Base-by-base conservation (phyloP, 2,797 vertebrate genomes). In the Tauraco hartlaubi region DNA sequence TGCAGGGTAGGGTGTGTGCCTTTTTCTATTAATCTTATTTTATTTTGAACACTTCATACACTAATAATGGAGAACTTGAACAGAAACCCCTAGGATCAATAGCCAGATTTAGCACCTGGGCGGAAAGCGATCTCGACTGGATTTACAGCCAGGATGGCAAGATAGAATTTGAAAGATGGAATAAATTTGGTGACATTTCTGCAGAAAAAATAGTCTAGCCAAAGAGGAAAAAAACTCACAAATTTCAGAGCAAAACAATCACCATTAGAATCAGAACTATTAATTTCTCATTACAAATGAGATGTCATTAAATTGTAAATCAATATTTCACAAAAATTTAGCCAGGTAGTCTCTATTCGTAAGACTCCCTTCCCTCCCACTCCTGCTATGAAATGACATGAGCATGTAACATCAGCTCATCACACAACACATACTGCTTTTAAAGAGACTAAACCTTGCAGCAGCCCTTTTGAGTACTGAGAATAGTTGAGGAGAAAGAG, bases 11-110 rank as follows among this genome's bases (percentile, higher is more conserved):
- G 1, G 6, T 6, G 6, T 15, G 16, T n/a, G 11, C 20, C 11
- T 56, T 25, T 43, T 43, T 22, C 19, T 29, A 23, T 14, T 41
- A 16, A 11, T 15, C 15, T 56, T 48, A 20, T 33, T 13, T 49
- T 35, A 20, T 62, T 55, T 49, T 29, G 25, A 64, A n/a, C 44
- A 43, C 25, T 85, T 93, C 18, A 52, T n/a, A 23, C 23, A 83
- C 74, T 94, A 94, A 76, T 71, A 76, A 18, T 20, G 26, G 48
- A 73, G 68, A 82, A 85, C 15, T 56, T 82, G 72, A 23, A 93
- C 81, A 62, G 52, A 76, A 84, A 31, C 41, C 28, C n/a, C 23
- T 20, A 15, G 55, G 37, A 49, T 52, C 81, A 82, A 52, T 6
- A 33, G 66, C 28, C 80, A 21, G 9, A 82, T 33, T 84, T 21